Evolutionary conservation across 2,888 invertebrate species (phyloP).

Genomic region (Bedellia somnulentella): DNA sequence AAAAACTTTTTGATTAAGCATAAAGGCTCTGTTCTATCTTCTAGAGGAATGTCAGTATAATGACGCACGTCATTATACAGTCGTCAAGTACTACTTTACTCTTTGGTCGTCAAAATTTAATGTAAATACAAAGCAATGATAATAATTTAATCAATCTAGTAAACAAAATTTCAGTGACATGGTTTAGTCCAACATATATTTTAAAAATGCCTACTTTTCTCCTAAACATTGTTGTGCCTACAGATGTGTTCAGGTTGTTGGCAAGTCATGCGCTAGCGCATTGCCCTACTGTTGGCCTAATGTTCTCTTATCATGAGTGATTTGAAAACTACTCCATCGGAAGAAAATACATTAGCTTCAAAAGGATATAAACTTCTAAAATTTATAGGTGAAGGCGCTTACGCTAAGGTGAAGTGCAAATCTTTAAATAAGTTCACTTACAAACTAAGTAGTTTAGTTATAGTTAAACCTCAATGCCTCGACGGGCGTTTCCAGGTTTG

Average conservation of each 20-base stretch:
- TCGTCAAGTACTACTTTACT: too few species aligned
- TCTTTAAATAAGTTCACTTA: too few species aligned
- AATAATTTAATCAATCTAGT: too few species aligned
- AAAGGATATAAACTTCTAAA: conserved; percentile 66
- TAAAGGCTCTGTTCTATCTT: too few species aligned
- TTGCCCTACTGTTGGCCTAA: conserved; percentile 19
- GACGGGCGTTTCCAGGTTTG: too few species aligned
- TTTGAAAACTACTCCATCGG: conserved; percentile 39
- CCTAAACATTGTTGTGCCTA: conserved; percentile 11
- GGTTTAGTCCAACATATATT: conserved; percentile 16
- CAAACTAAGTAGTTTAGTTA: too few species aligned
- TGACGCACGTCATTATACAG: too few species aligned
- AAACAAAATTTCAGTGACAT: conserved; percentile 23
- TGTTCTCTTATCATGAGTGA: conserved; percentile 44
- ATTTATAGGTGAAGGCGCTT: conserved; percentile 76
- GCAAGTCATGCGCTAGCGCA: conserved; percentile 11
- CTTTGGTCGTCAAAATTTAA: too few species aligned
- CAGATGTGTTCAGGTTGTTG: neutral
- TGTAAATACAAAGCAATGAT: too few species aligned
- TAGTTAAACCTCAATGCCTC: too few species aligned
- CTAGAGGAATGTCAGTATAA: too few species aligned
- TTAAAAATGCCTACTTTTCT: conserved; percentile 33
- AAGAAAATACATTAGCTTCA: conserved; percentile 43
- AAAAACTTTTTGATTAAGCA: too few species aligned
- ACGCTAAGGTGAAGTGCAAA: conserved; percentile 66